Evolutionary conservation across 2,113 vertebrate species (phyloP), one percentile per base, ranked within the genome.

Genomic region (Typhlomys cinereus): DNA sequence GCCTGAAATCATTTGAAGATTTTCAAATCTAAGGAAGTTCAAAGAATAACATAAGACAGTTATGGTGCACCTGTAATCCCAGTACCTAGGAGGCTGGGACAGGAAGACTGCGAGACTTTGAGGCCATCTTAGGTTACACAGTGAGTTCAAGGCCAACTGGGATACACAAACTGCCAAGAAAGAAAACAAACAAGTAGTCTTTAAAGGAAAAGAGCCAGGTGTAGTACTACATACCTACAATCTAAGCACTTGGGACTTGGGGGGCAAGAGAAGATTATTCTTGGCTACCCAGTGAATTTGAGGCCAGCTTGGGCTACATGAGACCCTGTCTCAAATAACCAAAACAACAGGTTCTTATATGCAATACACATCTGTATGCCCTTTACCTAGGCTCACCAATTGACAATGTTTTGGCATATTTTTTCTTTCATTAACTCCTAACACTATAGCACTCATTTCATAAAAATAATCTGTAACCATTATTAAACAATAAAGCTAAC

Each of bases 11-110:
- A 66, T 91, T 39, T 71, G 54, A 89, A 82, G 6, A 88, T 66
- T 95, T 95, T 83, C 41, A 93, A 89, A 86, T 87, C 59, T 61
- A 75, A 67, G 57, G 27, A 89, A 79, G 54, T 6, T 67, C 25
- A 81, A 84, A 91, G 34, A 62, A 78, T 0, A 84, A 54, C 34
- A 44, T 25, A 59, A 2, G 2, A 29, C 52, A 79, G 36, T 3
- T 41, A 54, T 59, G 36, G 39, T 29, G 14, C 4, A 41, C 34
- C 14, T 52, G 21, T 10, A 3, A 27, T 50, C 61, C 14, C 12
- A 14, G 59, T 15, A 66, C 34, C 34, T 12, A 78, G 75, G 2
- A 64, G 39, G 39, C 17, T 21, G 15, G 34, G 17, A 59, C 11
- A 7, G 29, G 36, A 61, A 25, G 25, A 29, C 3, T 81, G 48